Percentiles rank a stretch among this genome's conserved stretches.
phyloP scores from a whole-genome alignment of 1,140 invertebrate species.

The Dermatophagoides farinae region DNA sequence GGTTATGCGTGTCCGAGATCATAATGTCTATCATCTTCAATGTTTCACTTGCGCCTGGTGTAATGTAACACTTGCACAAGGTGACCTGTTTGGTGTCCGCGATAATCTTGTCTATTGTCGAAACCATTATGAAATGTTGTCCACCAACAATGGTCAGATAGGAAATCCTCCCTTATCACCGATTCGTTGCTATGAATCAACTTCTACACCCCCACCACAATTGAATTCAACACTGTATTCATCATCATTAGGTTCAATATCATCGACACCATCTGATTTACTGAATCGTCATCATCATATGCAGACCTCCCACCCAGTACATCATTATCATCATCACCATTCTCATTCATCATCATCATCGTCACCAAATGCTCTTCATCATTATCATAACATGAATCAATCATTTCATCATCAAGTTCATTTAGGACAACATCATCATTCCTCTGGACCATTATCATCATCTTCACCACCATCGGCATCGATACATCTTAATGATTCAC shows the following conservation, averaged over 20 bases:
- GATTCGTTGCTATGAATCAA: slow-evolving; percentile 6
- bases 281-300: background rate
- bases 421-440: background rate
- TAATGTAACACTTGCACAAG: slow-evolving; percentile 35
- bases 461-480: background rate
- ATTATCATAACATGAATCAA: background rate
- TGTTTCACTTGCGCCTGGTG: slow-evolving; percentile 77
- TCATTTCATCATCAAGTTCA: background rate
- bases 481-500: background rate
- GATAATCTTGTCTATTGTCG: slow-evolving; percentile 30
- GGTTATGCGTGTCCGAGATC: slow-evolving; percentile 62
- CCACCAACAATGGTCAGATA: background rate
- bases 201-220: background rate
- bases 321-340: background rate
- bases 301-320: background rate
- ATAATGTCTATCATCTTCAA: slow-evolving; percentile 66
- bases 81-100: slow-evolving; percentile 60
- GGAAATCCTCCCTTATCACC: slow-evolving; percentile 18
- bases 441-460: background rate
- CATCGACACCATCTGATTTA: background rate
- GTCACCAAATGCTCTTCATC: background rate
- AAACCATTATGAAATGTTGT: slow-evolving; percentile 27
- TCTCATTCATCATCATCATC: background rate
- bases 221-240: background rate
- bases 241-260: background rate